Evolutionary conservation across 2,113 vertebrate species (phyloP), one percentile per base, ranked within the genome.

Genomic region (Tragulus kanchil): DNA sequence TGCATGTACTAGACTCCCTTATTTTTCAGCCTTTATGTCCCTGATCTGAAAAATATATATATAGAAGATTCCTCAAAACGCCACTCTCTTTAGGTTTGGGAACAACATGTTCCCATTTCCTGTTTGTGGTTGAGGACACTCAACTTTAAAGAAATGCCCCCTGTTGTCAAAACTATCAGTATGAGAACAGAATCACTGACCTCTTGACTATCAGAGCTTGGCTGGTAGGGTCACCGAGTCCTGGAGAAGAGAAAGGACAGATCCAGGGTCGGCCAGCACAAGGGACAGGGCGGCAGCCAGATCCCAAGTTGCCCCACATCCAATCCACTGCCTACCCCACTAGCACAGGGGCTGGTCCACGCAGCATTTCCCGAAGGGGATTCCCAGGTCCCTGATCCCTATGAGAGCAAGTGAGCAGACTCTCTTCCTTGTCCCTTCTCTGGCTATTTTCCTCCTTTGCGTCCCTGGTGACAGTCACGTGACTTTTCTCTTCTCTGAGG

Each of bases 401-500:
- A 1, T 1, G 23, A 23, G 61, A 59, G 78, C 42, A n/a, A 36
- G 28, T 26, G 3, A 28, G 28, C 84, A 56, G 58, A 54, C 36
- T 28, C 67, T 56, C 89, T 42, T 73, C 48, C 81, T 58, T 13
- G 12, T 56, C 25, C 10, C 16, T 84, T 77, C 26, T 56, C 59
- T 79, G 36, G 25, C 5, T 45, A n/a, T n/a, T 73, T n/a, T 83
- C 52, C 52, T 77, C 36, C 42, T 58, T 75, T n/a, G 23, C 62
- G n/a, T 28, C 8, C 9, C 78, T 64, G 8, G 59, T 82, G n/a
- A 77, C 89, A 78, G 23, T 69, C 26, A 0, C 14, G 0, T 85
- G 95, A 15, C 87, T 89, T 94, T 89, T 92, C 89, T 95, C 26
- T 73, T 83, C 87, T 94, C 96, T 95, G 85, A 96, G 92, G 19